These are phyloP conservation scores for Procambarus virginalis DNA, from an alignment of 1,140 invertebrate genomes.

Conservation along the genomic window DNA sequence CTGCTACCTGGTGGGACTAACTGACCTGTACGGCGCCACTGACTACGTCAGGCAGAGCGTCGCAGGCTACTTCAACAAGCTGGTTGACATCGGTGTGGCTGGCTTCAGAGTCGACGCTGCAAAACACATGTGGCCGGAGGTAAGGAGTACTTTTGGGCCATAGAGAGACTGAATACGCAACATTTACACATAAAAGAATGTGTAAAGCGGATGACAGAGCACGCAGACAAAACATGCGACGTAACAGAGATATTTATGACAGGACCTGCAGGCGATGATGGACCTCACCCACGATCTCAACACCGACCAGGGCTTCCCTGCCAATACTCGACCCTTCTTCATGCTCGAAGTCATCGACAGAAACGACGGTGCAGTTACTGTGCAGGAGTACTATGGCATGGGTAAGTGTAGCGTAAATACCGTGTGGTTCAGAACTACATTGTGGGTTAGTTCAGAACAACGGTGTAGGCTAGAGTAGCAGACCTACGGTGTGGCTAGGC, in stretches of 20 bases:
- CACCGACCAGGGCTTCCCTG: slow-evolving; percentile 78
- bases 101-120: slow-evolving; percentile 81
- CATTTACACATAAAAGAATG: no score
- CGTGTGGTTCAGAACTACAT: no score
- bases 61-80: slow-evolving; percentile 81
- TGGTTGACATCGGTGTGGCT: slow-evolving; percentile 86
- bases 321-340: slow-evolving; percentile 75
- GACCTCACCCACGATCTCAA: slow-evolving; percentile 76
- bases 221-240: no score
- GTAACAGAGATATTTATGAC: neutral
- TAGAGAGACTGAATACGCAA: no score
- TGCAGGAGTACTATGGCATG: slow-evolving; percentile 80
- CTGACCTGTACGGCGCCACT: slow-evolving; percentile 82
- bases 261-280: slow-evolving; percentile 63
- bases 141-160: neutral
- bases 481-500: no score
- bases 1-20: slow-evolving; percentile 76
- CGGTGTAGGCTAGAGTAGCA: no score
- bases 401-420: slow-evolving; percentile 71
- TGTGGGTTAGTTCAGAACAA: no score
- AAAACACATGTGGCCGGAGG: slow-evolving; percentile 78
- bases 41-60: slow-evolving; percentile 83
- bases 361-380: slow-evolving; percentile 80
- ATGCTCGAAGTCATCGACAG: slow-evolving; percentile 79
- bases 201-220: no score